These are phyloP conservation scores for Melanostigma gelatinosum DNA, from an alignment of 2,113 vertebrate genomes.

Conservation along the genomic window DNA sequence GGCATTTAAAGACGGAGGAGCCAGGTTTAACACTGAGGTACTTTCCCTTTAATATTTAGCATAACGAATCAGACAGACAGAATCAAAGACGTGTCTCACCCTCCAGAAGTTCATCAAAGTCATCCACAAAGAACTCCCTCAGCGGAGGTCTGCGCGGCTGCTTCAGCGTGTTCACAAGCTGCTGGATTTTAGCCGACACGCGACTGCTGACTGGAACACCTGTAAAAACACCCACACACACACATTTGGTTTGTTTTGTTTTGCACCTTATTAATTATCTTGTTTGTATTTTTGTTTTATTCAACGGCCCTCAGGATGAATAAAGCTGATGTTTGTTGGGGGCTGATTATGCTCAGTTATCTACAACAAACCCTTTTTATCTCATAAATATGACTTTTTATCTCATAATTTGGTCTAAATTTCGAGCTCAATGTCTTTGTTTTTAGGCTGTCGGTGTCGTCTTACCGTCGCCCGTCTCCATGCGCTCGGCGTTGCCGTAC, in stretches of 20 bases:
- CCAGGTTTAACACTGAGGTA: not conserved
- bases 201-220: slow-evolving; percentile 99
- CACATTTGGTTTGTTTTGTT: not conserved
- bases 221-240: slow-evolving; percentile 62
- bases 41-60: not conserved
- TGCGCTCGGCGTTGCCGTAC: slow-evolving; percentile 98
- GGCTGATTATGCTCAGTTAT: no score
- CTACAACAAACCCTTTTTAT: no score
- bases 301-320: no score
- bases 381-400: no score
- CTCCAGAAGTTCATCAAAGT: slow-evolving; percentile 98
- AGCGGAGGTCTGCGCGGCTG: slow-evolving; percentile 96
- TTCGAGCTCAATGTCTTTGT: no score
- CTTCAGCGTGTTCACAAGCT: slow-evolving; percentile 98
- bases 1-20: not conserved
- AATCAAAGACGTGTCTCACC: slow-evolving; percentile 77
- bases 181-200: slow-evolving; percentile 99
- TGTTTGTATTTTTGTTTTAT: not conserved
- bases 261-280: not conserved
- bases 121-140: slow-evolving; percentile 98
- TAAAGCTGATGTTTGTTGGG: no score
- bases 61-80: slow-evolving; percentile 9
- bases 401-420: no score
- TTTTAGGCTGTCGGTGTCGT: not conserved
- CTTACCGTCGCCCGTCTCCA: slow-evolving; percentile 98